Percentiles rank a stretch among this genome's conserved stretches.
phyloP scores from a whole-genome alignment of 2,888 invertebrate genomes.

The Liodrosophila aerea region DNA sequence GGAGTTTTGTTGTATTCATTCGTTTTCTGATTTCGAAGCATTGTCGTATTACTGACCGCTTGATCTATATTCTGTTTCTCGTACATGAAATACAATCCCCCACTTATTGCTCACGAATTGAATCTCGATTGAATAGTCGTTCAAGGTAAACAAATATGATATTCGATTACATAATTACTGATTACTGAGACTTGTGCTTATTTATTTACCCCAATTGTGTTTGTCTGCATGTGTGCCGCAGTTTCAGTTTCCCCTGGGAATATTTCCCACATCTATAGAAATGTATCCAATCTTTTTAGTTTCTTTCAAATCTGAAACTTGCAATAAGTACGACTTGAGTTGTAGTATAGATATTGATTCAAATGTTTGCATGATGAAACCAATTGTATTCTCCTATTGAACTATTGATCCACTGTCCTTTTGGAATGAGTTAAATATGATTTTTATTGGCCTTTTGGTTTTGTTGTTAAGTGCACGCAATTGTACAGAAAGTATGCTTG shows the following conservation, averaged over 20 bases:
- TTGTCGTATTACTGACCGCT: constrained; percentile 56
- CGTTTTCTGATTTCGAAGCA: neutral
- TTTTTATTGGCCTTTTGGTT: neutral
- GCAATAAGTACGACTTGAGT: neutral
- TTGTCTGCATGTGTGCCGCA: constrained; percentile 12
- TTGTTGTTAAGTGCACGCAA: constrained; percentile 26
- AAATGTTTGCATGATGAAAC: constrained; percentile 18
- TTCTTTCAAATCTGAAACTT: too few species aligned
- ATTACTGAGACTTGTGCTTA: neutral
- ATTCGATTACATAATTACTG: neutral
- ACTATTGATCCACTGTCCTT: too few species aligned
- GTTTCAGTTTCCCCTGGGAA: neutral
- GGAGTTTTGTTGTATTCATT: constrained; percentile 37
- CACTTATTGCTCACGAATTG: constrained; percentile 35
- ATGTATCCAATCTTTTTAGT: too few species aligned
- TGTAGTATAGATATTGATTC: neutral
- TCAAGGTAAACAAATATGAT: constrained; percentile 61
- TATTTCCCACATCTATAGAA: too few species aligned
- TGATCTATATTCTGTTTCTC: constrained; percentile 65
- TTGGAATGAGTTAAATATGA: too few species aligned
- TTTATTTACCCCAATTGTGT: constrained; percentile 2
- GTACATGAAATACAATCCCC: constrained; percentile 47
- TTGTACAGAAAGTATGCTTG: constrained; percentile 33
- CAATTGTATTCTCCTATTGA: too few species aligned
- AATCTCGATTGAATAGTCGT: constrained; percentile 53